Conservation (phyloP, 2,797 vertebrate species). For the Malacoraja senta region DNA sequence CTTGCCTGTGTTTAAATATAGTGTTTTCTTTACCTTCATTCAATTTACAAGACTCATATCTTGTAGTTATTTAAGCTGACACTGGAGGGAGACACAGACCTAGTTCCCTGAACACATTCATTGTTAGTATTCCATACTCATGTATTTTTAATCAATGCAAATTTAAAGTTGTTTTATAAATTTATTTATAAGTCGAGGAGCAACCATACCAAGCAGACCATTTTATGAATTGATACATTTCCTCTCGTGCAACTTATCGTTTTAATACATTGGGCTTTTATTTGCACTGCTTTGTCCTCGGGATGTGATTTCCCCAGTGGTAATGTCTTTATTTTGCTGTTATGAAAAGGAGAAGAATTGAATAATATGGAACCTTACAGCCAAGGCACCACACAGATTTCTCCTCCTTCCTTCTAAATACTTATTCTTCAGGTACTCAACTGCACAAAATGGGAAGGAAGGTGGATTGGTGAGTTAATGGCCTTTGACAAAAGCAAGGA, state of each 20-base stretch:
- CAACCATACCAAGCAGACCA: not conserved
- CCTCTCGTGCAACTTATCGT: not conserved
- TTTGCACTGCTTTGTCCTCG: not conserved
- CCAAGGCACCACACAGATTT: not conserved
- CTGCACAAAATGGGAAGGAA: too few relatives aligned
- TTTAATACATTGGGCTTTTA: not conserved
- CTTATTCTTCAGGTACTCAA: not conserved
- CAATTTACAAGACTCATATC: not conserved
- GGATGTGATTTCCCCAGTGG: not conserved
- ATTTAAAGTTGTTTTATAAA: not conserved
- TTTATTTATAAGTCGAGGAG: not conserved
- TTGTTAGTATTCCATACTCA: too few relatives aligned
- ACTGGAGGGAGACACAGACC: slow-evolving; percentile 10
- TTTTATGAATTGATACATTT: not conserved
- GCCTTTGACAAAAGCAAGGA: too few relatives aligned
- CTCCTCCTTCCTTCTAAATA: too few relatives aligned
- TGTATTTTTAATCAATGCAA: slow-evolving; percentile 18
- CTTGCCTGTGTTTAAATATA: not conserved
- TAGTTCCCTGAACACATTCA: not conserved
- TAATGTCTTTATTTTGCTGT: not conserved
- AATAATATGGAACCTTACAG: not conserved
- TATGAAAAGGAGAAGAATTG: not conserved
- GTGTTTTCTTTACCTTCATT: not conserved
- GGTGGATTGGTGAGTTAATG: too few relatives aligned
- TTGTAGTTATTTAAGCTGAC: slow-evolving; percentile 9